Conservation (phyloP, 2,113 vertebrate species). For the Melanostigma gelatinosum region DNA sequence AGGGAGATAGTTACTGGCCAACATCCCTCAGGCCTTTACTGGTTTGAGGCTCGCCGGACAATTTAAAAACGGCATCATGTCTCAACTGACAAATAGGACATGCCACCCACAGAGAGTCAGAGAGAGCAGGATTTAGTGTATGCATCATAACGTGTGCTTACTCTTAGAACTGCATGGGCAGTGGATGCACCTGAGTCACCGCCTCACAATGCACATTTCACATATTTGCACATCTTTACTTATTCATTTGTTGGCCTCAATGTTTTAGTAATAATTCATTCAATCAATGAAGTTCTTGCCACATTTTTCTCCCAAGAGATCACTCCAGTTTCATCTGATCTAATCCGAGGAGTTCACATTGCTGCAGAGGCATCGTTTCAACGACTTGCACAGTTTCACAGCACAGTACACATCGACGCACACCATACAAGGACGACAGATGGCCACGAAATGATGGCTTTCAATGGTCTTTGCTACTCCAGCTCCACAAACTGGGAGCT, state of each 20-base stretch:
- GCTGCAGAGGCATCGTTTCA: conserved; percentile 21
- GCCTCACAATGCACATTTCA: conserved; percentile 3
- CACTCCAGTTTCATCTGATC: conserved; percentile 33
- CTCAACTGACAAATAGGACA: conserved; percentile 25
- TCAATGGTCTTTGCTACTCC: conserved; percentile 13
- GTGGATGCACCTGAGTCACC: neutral
- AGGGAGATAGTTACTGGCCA: conserved; percentile 7
- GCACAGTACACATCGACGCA: conserved; percentile 6
- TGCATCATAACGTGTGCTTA: neutral
- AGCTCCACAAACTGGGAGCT: conserved; percentile 3
- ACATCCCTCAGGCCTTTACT: conserved; percentile 15
- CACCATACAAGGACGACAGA: conserved; percentile 34
- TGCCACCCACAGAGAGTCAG: conserved; percentile 15
- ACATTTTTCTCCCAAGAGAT: conserved; percentile 27
- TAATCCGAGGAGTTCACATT: conserved; percentile 30
- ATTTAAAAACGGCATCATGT: conserved; percentile 43
- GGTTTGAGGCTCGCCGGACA: conserved; percentile 11
- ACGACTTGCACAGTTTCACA: conserved; percentile 11
- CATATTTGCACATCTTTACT: neutral
- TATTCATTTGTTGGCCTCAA: neutral
- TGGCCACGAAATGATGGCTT: conserved; percentile 5
- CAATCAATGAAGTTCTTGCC: neutral
- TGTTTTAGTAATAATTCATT: neutral
- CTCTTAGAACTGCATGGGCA: neutral
- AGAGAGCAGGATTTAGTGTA: neutral